phyloP scores from a whole-genome alignment of 2,888 invertebrate genomes.

The Merodon equestris region DNA sequence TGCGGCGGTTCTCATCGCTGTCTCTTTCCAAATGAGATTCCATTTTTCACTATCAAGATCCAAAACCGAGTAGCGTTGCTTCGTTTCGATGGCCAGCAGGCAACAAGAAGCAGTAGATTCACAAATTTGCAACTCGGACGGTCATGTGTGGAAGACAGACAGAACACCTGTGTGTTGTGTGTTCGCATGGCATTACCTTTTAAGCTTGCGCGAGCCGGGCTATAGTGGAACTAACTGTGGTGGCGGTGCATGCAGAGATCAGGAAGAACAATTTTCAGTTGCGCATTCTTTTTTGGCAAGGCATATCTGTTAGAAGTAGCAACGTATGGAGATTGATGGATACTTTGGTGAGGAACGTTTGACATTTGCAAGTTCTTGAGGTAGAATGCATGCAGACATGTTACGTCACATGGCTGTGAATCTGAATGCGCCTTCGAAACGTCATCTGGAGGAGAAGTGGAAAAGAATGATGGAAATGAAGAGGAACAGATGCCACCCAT shows the following conservation, averaged over 20 bases:
- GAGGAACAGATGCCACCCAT: constrained; percentile 49
- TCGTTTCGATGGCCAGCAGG: background rate
- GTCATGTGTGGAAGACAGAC: constrained; percentile 29
- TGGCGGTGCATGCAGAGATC: constrained; percentile 12
- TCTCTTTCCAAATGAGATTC: constrained; percentile 55
- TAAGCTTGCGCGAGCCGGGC: constrained; percentile 5
- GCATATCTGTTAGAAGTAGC: constrained; percentile 12
- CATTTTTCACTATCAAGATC: constrained; percentile 66
- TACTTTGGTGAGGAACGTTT: constrained; percentile 64
- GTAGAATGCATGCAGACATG: constrained; percentile 52
- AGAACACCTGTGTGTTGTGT: constrained; percentile 56
- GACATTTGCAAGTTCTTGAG: constrained; percentile 56
- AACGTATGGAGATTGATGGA: constrained; percentile 53
- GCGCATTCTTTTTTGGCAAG: constrained; percentile 18
- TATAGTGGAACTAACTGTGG: too few relatives aligned
- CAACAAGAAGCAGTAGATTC: constrained; percentile 15
- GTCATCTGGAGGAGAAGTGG: background rate
- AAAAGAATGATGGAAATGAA: constrained; percentile 1
- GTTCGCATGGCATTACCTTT: constrained; percentile 59
- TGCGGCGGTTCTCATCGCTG: constrained; percentile 15
- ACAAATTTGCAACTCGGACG: constrained; percentile 38
- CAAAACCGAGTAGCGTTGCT: constrained; percentile 11
- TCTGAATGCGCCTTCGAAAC: constrained; percentile 52
- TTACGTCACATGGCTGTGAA: constrained; percentile 61
- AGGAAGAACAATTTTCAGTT: constrained; percentile 53